Evolutionary conservation across 92 coral and sea anemone genomes (phyloP), one percentile per base, ranked within the genome.

Genomic region (Epizoanthus stellaris): DNA sequence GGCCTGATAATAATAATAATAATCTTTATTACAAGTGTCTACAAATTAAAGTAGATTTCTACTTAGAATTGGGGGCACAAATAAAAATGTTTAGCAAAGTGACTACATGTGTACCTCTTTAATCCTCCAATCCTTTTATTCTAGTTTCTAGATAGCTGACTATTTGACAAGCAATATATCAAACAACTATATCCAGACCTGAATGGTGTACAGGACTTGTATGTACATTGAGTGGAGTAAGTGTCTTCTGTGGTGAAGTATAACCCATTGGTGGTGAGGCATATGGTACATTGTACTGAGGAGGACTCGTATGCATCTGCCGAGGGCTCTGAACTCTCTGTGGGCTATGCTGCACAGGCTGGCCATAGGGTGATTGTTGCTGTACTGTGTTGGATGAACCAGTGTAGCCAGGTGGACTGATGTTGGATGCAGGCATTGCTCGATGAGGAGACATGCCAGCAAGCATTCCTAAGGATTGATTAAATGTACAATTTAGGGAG

Each of bases 311-410:
- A 43, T 85, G 82, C 87, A 89, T 75, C 61, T 85, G 90, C 4
- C 63, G 90, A 23, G 85, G 88, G 67, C 90, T 84, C 25, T 80
- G 86, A 47, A 89, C 85, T 42, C 80, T 91, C 77, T 89, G 89
- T 10, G 98, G 93, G 82, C 95, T 94, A 49, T 85, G 93, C 49
- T 91, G 98, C 85, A 87, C 57, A 58, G 91, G 86, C 73, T 91
- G 98, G 38, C 66, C 85, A 75, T 94, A 94, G 7, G 98, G 87
- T 45, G 95, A 85, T 30, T 92, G 91, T 45, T 83, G 91, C 60
- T 89, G 95, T n/a, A 84, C 76, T 58, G 81, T 63, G 57, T 34
- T 79, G 53, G 93, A 92, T 70, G 98, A 94, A 1, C 95, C 98
- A 59, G 94, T 89, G 85, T 86, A 94, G 89, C 88, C 80, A 14